These are phyloP conservation scores for Tonatia bakeri DNA, from an alignment of 2,113 vertebrate species.

Conservation along the genomic window DNA sequence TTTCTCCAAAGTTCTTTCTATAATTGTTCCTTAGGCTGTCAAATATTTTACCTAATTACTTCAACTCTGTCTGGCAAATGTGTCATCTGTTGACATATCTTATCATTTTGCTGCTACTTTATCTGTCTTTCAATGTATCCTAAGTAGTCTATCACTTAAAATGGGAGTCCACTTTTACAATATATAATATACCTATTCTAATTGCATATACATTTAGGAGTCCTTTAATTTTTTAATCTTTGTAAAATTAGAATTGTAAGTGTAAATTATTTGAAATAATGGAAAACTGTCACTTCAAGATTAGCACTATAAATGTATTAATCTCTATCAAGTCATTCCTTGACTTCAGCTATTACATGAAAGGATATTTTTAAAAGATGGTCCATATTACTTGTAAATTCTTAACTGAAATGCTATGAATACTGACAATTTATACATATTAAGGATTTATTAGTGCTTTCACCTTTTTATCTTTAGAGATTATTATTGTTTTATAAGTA, in stretches of 20 bases:
- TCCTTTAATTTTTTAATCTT: not conserved
- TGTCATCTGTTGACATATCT: not conserved
- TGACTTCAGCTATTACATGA: not conserved
- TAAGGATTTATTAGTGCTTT: not conserved
- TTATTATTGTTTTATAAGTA: not conserved
- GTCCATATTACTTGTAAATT: not conserved
- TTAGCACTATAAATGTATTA: not conserved
- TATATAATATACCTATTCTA: not conserved
- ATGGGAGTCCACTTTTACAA: not conserved
- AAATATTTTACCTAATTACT: not conserved
- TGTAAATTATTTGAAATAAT: not conserved
- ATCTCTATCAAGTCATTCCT: not conserved
- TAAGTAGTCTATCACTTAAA: not conserved
- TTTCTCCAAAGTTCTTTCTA: not conserved
- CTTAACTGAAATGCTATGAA: not conserved
- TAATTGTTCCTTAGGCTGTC: not conserved
- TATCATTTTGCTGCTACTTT: fast-evolving
- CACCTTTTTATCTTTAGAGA: not conserved
- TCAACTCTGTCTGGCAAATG: not conserved
- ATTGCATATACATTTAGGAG: not conserved
- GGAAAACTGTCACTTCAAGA: not conserved
- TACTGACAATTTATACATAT: not conserved
- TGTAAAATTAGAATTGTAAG: not conserved
- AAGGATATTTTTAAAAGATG: not conserved
- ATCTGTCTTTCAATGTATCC: not conserved